Evolutionary conservation across 2,888 invertebrate genomes (phyloP), one percentile per base, ranked within the genome.

Genomic region (Thelaira solivaga): DNA sequence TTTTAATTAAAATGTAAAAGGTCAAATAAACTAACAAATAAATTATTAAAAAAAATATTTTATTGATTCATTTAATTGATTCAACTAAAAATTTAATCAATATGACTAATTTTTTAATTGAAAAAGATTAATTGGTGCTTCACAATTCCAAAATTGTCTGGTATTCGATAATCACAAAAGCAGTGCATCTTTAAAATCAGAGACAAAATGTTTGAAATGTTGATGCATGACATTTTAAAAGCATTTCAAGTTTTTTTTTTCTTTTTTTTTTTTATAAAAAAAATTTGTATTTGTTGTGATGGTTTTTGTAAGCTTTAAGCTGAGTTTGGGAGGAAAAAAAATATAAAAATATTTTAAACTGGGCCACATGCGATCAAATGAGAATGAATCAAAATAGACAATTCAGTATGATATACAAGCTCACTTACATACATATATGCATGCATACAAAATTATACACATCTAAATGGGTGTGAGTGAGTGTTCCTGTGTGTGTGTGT

Each of bases 311-410:
- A 24, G 6, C 24, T 20, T 53, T 4, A 53, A 72, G 34, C 11
- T 57, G 29, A 67, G 22, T 31, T 75, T 74, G 18, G 29, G 18
- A n/a, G n/a, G n/a, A n/a, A n/a, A n/a, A n/a, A n/a, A n/a, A n/a
- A n/a, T n/a, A n/a, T n/a, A 73, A 34, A 55, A 18, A 49, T 8
- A 7, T 53, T 47, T n/a, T 51, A 79, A 79, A 65, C 53, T 79
- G 49, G 73, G 77, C 68, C 77, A 77, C 64, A 73, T 69, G 68
- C 68, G 77, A 77, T 77, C 77, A 43, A 68, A 64, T 68, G 68
- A 51, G 68, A 64, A 57, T 61, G 10, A 41, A 5, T 26, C 29
- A 41, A 55, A 22, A 22, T 45, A 43, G 31, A 49, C 64, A 41
- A 51, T 18, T 31, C 39, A 49, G 39, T 26, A 26, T 18, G 2